Conservation (phyloP, 1,140 invertebrate species). For the Achatina immaculata region DNA sequence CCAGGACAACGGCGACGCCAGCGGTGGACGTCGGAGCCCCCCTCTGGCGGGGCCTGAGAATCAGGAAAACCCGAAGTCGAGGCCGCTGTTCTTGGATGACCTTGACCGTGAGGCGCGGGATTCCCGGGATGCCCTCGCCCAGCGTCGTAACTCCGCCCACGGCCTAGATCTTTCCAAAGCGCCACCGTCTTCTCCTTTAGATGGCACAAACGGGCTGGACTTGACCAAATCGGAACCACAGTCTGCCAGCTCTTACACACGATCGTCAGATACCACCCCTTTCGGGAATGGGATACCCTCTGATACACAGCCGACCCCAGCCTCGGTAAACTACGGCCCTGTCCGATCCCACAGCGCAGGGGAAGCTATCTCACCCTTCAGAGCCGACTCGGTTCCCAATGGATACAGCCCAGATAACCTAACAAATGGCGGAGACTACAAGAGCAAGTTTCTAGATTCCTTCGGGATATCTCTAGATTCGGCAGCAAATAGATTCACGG, state of each 20-base stretch:
- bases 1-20: constrained; percentile 42
- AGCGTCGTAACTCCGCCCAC: constrained; percentile 12
- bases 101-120: background rate
- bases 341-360: constrained; percentile 9
- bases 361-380: constrained; percentile 20
- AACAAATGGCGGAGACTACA: background rate
- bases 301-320: background rate
- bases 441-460: background rate
- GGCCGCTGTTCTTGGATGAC: background rate
- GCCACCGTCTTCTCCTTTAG: background rate
- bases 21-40: background rate
- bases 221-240: constrained; percentile 15
- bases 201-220: constrained; percentile 14
- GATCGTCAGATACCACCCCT: background rate
- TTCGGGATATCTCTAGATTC: background rate
- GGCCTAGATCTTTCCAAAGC: constrained; percentile 34
- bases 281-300: background rate
- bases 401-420: constrained; percentile 30
- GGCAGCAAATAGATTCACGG: background rate
- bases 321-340: background rate
- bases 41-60: background rate
- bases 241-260: background rate
- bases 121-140: background rate
- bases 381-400: background rate
- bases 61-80: background rate